phyloP scores from a whole-genome alignment of 1,140 invertebrate species.

The Bemisia tabaci region DNA sequence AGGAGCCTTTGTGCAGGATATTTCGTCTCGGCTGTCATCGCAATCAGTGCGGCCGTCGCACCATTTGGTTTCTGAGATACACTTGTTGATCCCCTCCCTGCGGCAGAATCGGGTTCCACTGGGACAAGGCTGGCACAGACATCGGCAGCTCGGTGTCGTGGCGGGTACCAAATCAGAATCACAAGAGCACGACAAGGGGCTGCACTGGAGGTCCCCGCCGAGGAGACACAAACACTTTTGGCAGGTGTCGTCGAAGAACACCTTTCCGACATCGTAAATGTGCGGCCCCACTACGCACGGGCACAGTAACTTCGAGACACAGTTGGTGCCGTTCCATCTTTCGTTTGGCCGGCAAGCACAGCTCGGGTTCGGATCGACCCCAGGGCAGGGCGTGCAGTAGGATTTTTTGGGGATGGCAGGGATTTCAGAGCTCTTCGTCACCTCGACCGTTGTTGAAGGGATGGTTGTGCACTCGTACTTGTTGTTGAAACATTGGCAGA shows the following conservation, averaged over 20 bases:
- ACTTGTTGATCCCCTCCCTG: neutral
- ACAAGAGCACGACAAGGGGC: neutral
- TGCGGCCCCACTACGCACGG: constrained; percentile 5
- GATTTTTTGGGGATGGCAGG: constrained; percentile 21
- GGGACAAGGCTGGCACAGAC: neutral
- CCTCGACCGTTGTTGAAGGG: constrained; percentile 3
- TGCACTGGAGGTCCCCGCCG: neutral
- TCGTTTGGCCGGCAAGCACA: constrained; percentile 28
- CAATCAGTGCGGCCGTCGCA: neutral
- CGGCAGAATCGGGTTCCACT: neutral
- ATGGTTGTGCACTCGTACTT: constrained; percentile 46
- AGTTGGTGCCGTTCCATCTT: constrained; percentile 27
- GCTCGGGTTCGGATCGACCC: constrained; percentile 24
- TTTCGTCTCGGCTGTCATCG: neutral
- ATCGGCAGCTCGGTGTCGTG: neutral
- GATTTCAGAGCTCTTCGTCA: constrained; percentile 14
- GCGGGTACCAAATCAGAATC: neutral
- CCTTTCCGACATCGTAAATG: neutral
- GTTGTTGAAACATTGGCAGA: constrained; percentile 64
- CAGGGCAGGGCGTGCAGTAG: constrained; percentile 35
- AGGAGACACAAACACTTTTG: neutral
- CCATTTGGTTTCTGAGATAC: neutral
- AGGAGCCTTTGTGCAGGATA: no score
- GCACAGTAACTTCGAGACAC: constrained; percentile 17
- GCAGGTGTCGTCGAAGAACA: neutral